These are phyloP conservation scores for Melanogrammus aeglefinus DNA, from an alignment of 2,797 vertebrate genomes.

Conservation along the genomic window DNA sequence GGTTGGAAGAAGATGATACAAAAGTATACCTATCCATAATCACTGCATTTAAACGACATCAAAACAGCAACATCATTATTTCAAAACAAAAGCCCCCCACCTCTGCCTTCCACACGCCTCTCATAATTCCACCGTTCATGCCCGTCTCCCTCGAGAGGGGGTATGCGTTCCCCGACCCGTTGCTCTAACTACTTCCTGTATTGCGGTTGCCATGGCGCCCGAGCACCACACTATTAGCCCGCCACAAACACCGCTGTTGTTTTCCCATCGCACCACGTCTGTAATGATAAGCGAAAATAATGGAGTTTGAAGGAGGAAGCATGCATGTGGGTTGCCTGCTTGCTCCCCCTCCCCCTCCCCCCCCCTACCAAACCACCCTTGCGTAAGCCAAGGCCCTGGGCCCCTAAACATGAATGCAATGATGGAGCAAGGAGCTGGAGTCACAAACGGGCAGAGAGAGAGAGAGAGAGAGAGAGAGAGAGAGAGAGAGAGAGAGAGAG, in stretches of 20 bases:
- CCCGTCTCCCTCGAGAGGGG: neutral
- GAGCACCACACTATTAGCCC: neutral
- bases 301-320: neutral
- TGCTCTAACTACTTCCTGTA: neutral
- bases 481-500: too few species aligned
- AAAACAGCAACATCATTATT: too few species aligned
- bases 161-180: neutral
- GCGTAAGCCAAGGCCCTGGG: constrained; percentile 53
- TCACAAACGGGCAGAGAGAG: constrained; percentile 29
- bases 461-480: too few species aligned
- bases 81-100: too few species aligned
- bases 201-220: neutral
- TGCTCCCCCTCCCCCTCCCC: neutral
- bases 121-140: too few species aligned
- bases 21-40: neutral
- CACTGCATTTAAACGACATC: too few species aligned
- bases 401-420: constrained; percentile 46
- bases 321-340: neutral
- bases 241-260: neutral
- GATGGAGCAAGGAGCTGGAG: constrained; percentile 40
- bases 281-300: neutral
- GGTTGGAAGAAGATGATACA: neutral
- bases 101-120: too few species aligned
- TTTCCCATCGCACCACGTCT: neutral
- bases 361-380: constrained; percentile 25